phyloP scores from a whole-genome alignment of 1,140 invertebrate genomes.

The Drosophila carrolli region DNA sequence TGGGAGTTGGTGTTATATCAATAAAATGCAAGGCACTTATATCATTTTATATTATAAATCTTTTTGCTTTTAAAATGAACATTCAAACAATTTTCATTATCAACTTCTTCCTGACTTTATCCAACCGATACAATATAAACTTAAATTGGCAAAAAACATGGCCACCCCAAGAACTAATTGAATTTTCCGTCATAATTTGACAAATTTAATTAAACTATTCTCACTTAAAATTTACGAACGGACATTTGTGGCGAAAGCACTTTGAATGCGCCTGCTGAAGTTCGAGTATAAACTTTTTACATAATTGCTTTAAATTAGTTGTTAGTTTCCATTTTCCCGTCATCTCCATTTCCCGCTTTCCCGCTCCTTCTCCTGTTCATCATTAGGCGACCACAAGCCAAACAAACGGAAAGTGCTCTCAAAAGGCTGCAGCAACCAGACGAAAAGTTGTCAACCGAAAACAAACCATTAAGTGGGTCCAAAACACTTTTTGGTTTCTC shows the following conservation, averaged over 20 bases:
- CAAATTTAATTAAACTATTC: conserved; percentile 82
- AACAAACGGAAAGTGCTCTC: conserved; percentile 68
- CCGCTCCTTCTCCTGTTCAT: conserved; percentile 3
- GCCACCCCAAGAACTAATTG: conserved; percentile 32
- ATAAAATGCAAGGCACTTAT: not conserved
- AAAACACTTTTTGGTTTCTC: conserved; percentile 58
- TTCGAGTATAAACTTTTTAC: conserved; percentile 68
- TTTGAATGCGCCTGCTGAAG: conserved; percentile 52
- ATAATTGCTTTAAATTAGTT: conserved; percentile 83
- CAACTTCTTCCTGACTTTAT: not conserved
- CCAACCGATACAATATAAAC: conserved; percentile 44
- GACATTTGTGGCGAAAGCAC: conserved; percentile 62
- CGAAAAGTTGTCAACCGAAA: conserved; percentile 79
- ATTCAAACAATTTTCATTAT: not conserved
- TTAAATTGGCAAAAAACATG: conserved; percentile 41
- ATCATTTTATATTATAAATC: not conserved
- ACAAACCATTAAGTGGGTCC: conserved; percentile 81
- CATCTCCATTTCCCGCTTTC: conserved; percentile 5
- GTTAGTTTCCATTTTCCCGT: conserved; percentile 55
- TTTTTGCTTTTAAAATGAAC: not conserved
- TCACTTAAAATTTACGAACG: conserved; percentile 57
- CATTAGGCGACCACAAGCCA: conserved; percentile 54
- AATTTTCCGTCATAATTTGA: conserved; percentile 70
- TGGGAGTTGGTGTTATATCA: conserved; percentile 41
- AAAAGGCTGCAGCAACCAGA: conserved; percentile 37